These are phyloP conservation scores for Patagioenas fasciata DNA, from an alignment of 2,113 vertebrate genomes.

Conservation along the genomic window DNA sequence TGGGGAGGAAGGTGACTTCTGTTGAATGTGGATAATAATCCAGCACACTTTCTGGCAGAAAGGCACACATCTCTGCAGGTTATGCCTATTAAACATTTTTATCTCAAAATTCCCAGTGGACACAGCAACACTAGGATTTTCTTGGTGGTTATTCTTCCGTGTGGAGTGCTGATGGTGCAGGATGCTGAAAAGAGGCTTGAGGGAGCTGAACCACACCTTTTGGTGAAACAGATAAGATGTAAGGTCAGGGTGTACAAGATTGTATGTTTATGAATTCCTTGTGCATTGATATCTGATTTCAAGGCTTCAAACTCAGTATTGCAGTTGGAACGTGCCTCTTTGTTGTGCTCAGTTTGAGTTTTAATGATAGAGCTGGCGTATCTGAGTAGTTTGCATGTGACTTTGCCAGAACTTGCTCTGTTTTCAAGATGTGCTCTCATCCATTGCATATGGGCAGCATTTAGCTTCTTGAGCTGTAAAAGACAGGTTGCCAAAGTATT, in stretches of 20 bases:
- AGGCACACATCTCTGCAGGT: accelerated
- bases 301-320: neutral
- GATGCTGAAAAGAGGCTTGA: neutral
- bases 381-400: neutral
- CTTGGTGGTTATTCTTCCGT: neutral
- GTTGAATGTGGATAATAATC: neutral
- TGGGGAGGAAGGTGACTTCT: neutral
- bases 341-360: neutral
- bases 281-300: neutral
- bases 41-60: neutral
- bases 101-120: neutral
- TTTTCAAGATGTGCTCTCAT: constrained; percentile 38
- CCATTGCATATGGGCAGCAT: constrained; percentile 2
- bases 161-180: neutral
- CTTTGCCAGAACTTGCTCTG: constrained; percentile 4
- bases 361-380: neutral
- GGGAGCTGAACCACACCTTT: neutral
- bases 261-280: neutral
- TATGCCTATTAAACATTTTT: neutral
- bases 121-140: neutral
- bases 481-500: constrained; percentile 1
- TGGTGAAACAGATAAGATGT: neutral
- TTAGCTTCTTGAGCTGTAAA: constrained; percentile 14
- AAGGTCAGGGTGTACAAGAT: neutral
- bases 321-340: neutral